Base-by-base conservation (phyloP, 2,888 invertebrate species). In the Trichacis sp. region DNA sequence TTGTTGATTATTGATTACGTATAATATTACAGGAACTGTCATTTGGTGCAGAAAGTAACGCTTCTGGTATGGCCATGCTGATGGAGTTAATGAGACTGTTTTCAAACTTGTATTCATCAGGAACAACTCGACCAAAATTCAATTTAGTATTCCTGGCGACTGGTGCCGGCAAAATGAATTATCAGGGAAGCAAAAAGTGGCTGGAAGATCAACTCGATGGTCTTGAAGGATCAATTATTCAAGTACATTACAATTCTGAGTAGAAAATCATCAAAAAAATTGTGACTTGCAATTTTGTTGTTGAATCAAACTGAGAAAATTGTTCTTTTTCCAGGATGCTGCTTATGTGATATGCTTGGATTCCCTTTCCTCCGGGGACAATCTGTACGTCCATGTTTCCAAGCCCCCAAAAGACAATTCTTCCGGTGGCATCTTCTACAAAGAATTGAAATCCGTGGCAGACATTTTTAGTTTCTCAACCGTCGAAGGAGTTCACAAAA, bases 171-270 rank as follows among this genome's bases (percentile, higher is more conserved):
- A 93, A 96, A 82, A 88, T 93, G 36, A 99, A 98, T 87, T 99
- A 95, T 82, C 94, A 96, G 84, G 96, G 98, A 0, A 92, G 94
- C 40, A 97, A 97, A 85, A 95, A 96, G 78, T 98, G 97, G 95
- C 87, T 98, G 11, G 97, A 97, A 79, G 95, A 96, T 79, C 94
- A 95, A 78, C 83, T 95, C 64, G 98, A 98, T 80, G 90, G 90
- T 0, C 84, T 89, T 12, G 92, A 93, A 72, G 89, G 89, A 43
- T 88, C 91, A 1, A 79, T 91, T 46, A 86, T 92, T 68, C 94
- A 93, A 88, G 95, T 94, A 15, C n/a, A n/a, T n/a, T n/a, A n/a
- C n/a, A n/a, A n/a, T n/a, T n/a, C n/a, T n/a, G n/a, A n/a, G n/a
- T n/a, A n/a, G n/a, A n/a, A n/a, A n/a, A n/a, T n/a, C n/a, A n/a